Percentiles rank a stretch among this genome's conserved stretches.
Evolutionary conservation across 2,888 invertebrate species (phyloP).

Genomic region (Endotricha flammealis): DNA sequence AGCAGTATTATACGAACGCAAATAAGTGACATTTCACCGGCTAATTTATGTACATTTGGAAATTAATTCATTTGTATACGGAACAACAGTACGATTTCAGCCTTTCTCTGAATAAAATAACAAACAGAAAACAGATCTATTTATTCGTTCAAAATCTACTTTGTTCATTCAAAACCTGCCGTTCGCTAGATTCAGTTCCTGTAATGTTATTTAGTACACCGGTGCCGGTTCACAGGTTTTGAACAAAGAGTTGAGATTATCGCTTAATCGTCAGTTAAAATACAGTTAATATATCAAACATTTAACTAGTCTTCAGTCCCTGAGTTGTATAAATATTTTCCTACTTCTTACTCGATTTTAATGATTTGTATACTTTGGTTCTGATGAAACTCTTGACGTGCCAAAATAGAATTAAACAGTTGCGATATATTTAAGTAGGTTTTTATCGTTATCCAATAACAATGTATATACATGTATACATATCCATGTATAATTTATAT

Average conservation of each 20-base stretch:
- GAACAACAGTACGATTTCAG: conserved; percentile 52
- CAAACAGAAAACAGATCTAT: conserved; percentile 49
- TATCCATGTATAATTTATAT: conserved; percentile 78
- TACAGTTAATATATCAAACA: conserved; percentile 78
- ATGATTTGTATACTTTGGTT: conserved; percentile 79
- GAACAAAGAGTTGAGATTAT: conserved; percentile 60
- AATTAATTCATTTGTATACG: conserved; percentile 37
- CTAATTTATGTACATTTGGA: conserved; percentile 54
- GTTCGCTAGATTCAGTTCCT: conserved; percentile 68
- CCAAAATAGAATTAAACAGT: conserved; percentile 78
- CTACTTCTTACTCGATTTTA: conserved; percentile 76
- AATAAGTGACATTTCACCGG: conserved; percentile 34
- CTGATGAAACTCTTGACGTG: conserved; percentile 76
- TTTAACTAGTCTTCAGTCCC: conserved; percentile 78
- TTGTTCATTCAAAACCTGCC: conserved; percentile 73
- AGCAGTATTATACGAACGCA: conserved; percentile 26
- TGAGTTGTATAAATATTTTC: conserved; percentile 77
- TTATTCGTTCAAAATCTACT: conserved; percentile 61
- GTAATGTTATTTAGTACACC: conserved; percentile 47
- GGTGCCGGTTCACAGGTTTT: conserved; percentile 69
- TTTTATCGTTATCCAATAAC: conserved; percentile 76
- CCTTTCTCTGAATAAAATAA: conserved; percentile 48
- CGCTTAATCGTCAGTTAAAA: conserved; percentile 72
- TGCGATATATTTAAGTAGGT: conserved; percentile 70
- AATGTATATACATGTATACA: conserved; percentile 78